Evolutionary conservation across 2,888 invertebrate genomes (phyloP).

Genomic region (Apamea sordens): DNA sequence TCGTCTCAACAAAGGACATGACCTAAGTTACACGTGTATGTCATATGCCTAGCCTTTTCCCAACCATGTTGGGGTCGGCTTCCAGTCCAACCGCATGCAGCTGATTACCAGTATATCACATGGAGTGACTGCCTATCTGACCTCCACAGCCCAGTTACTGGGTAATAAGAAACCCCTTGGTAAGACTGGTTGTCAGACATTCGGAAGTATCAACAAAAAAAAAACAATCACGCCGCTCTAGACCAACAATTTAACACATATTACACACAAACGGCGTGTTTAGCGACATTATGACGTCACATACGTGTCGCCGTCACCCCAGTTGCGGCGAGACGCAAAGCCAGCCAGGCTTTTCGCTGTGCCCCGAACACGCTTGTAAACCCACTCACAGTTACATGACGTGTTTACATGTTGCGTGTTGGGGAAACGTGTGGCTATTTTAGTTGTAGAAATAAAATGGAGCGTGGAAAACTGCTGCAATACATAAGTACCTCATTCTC

Average conservation of each 20-base stretch:
- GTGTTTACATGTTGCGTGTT: conserved; percentile 48
- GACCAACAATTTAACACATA: conserved; percentile 1
- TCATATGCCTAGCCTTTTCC: too few species aligned
- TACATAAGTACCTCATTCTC: neutral
- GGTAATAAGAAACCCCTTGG: too few species aligned
- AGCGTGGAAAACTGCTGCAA: neutral
- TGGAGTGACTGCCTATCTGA: too few species aligned
- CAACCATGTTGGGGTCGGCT: too few species aligned
- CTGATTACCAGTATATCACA: too few species aligned
- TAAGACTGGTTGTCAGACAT: too few species aligned
- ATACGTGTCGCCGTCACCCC: conserved; percentile 32
- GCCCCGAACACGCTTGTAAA: conserved; percentile 51
- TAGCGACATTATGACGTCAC: conserved; percentile 7
- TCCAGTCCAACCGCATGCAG: too few species aligned
- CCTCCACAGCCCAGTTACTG: too few species aligned
- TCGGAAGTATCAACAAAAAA: neutral
- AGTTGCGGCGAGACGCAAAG: conserved; percentile 50
- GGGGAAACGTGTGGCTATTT: conserved; percentile 6
- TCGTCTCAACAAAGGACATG: neutral
- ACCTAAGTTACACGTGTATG: too few species aligned
- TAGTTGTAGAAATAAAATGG: conserved; percentile 25
- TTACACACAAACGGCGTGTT: conserved; percentile 19
- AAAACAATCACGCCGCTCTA: neutral
- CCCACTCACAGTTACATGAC: conserved; percentile 41
- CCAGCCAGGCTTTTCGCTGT: conserved; percentile 48